These are phyloP conservation scores for Polyommatus iphigenia DNA, from an alignment of 2,888 invertebrate genomes.

Conservation along the genomic window DNA sequence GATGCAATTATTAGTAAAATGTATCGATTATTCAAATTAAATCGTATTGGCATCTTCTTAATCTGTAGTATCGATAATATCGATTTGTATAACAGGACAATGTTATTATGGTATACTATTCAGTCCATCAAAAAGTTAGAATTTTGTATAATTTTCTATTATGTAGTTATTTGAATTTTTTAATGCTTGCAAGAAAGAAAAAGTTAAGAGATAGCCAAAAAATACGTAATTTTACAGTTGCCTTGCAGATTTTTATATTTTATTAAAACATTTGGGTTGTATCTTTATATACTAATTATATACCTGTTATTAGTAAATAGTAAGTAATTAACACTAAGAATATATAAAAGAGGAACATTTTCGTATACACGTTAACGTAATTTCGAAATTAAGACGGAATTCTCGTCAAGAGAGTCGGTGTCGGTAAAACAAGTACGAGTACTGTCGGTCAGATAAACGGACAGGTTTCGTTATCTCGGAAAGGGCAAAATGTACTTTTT, in stretches of 20 bases:
- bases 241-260: no score
- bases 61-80: neutral
- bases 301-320: no score
- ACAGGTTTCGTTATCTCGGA: slow-evolving; percentile 73
- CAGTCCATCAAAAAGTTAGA: no score
- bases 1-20: slow-evolving; percentile 27
- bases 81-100: neutral
- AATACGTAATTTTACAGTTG: no score
- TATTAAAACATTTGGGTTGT: no score
- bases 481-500: slow-evolving; percentile 59
- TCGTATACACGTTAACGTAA: slow-evolving; percentile 48
- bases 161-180: no score
- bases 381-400: slow-evolving; percentile 61
- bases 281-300: no score
- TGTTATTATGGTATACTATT: neutral
- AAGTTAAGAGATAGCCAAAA: no score
- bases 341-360: slow-evolving; percentile 5
- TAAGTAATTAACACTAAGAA: neutral
- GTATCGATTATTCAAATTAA: slow-evolving; percentile 18
- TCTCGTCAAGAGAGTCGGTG: slow-evolving; percentile 51
- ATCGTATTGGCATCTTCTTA: slow-evolving; percentile 2
- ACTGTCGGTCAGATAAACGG: slow-evolving; percentile 64
- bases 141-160: no score
- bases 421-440: slow-evolving; percentile 50
- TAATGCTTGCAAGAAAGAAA: no score